These are phyloP conservation scores for Aleiodes leptofemur DNA, from an alignment of 2,888 invertebrate genomes.

Conservation along the genomic window DNA sequence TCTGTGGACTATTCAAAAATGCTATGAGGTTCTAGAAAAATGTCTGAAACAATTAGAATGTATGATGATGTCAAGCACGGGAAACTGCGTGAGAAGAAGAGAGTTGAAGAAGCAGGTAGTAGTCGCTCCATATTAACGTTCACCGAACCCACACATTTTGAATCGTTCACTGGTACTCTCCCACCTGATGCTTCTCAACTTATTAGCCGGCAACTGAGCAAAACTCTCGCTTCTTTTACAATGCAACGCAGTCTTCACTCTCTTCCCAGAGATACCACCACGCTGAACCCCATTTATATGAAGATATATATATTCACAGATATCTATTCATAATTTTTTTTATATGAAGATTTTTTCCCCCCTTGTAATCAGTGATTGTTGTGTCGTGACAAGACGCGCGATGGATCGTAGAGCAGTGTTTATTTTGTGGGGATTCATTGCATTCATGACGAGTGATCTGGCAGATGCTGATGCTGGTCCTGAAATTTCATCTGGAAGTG, in stretches of 20 bases:
- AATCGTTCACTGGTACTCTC: slow-evolving; percentile 49
- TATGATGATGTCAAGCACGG: no score
- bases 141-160: slow-evolving; percentile 27
- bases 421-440: slow-evolving; percentile 60
- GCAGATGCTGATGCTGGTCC: slow-evolving; percentile 66
- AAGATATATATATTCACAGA: slow-evolving; percentile 20
- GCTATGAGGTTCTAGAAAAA: no score
- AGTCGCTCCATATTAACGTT: slow-evolving; percentile 8
- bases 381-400: slow-evolving; percentile 41
- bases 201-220: slow-evolving; percentile 62
- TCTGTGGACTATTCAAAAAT: no score
- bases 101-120: no score
- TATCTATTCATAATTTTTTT: slow-evolving; percentile 31
- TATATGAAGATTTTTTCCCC: background rate
- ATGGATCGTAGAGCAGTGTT: slow-evolving; percentile 64
- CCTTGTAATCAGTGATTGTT: slow-evolving; percentile 25
- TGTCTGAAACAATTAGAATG: no score
- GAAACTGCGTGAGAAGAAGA: no score
- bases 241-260: slow-evolving; percentile 72
- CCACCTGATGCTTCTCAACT: slow-evolving; percentile 60
- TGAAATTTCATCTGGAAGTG: slow-evolving; percentile 57
- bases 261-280: slow-evolving; percentile 63
- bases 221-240: slow-evolving; percentile 73
- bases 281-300: slow-evolving; percentile 17
- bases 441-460: slow-evolving; percentile 54